Evolutionary conservation across 64 coral and sea anemone genomes (phyloP).

Genomic region (Porites australiensis): DNA sequence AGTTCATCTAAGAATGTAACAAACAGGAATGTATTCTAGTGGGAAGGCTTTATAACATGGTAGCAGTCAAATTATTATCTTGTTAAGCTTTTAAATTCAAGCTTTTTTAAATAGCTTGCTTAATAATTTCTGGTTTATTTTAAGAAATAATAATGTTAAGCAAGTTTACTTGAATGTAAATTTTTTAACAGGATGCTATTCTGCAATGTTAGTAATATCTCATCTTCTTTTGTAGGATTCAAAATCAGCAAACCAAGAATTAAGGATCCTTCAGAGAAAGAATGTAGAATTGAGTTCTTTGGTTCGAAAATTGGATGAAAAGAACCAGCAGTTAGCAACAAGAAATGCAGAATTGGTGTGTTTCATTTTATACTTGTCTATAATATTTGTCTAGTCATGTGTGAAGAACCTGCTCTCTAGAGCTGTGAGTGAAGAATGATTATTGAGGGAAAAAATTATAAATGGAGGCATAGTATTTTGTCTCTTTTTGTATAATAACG

Average conservation of each 20-base stretch:
- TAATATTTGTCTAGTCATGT: slow-evolving; percentile 41
- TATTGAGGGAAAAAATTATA: too few relatives aligned
- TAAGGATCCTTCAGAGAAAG: slow-evolving; percentile 75
- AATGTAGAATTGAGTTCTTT: slow-evolving; percentile 92
- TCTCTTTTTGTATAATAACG: too few relatives aligned
- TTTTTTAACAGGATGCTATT: background rate
- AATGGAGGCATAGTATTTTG: too few relatives aligned
- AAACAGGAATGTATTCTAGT: background rate
- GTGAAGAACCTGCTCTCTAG: slow-evolving; percentile 22
- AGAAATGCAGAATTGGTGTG: slow-evolving; percentile 93
- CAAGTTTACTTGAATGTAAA: background rate
- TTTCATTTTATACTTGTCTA: background rate
- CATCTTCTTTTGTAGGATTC: slow-evolving; percentile 45
- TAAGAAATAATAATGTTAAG: background rate
- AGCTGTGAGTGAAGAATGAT: too few relatives aligned
- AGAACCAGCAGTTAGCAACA: slow-evolving; percentile 90
- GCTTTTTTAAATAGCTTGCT: background rate
- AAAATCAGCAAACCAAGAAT: slow-evolving; percentile 51
- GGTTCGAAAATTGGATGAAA: slow-evolving; percentile 93
- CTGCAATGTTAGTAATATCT: background rate
- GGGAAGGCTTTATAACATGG: slow-evolving; percentile 16
- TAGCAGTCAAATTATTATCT: background rate
- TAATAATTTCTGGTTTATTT: background rate
- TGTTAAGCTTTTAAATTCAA: too few relatives aligned
- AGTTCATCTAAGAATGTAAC: background rate